Evolutionary conservation across 2,113 vertebrate genomes (phyloP).

Genomic region (Pelobates fuscus): DNA sequence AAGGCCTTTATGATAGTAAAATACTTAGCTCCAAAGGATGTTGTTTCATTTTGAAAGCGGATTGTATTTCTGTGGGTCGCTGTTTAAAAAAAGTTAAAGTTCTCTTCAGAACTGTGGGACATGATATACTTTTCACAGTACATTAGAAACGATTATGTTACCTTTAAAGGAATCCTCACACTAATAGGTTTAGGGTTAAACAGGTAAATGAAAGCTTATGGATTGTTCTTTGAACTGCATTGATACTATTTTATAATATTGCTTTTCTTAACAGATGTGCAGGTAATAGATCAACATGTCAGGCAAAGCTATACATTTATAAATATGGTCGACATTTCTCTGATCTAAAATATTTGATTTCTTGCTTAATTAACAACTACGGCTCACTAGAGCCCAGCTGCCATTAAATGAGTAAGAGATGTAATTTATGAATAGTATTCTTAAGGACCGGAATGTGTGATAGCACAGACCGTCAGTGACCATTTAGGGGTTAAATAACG

Average conservation of each 20-base stretch:
- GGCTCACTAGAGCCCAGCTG: too few species aligned
- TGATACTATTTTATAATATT: background rate
- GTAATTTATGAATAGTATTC: too few species aligned
- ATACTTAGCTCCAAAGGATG: background rate
- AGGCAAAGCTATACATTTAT: too few species aligned
- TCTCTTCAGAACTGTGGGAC: background rate
- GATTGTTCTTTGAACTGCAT: background rate
- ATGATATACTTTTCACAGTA: background rate
- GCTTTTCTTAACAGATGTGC: background rate
- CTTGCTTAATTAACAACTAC: too few species aligned
- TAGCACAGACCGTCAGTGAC: too few species aligned
- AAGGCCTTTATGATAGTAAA: background rate
- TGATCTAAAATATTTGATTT: too few species aligned
- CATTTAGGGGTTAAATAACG: too few species aligned
- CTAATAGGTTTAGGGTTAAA: background rate
- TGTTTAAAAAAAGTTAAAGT: background rate
- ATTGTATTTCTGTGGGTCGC: background rate
- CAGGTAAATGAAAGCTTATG: background rate
- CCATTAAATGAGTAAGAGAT: too few species aligned
- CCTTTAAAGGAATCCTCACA: background rate
- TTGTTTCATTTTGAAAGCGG: constrained; percentile 1
- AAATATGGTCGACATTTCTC: too few species aligned
- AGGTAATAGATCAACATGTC: background rate
- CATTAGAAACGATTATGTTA: background rate
- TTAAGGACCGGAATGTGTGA: too few species aligned